Evolutionary conservation across 2,888 invertebrate genomes (phyloP).

Genomic region (Creontiades dilutus): DNA sequence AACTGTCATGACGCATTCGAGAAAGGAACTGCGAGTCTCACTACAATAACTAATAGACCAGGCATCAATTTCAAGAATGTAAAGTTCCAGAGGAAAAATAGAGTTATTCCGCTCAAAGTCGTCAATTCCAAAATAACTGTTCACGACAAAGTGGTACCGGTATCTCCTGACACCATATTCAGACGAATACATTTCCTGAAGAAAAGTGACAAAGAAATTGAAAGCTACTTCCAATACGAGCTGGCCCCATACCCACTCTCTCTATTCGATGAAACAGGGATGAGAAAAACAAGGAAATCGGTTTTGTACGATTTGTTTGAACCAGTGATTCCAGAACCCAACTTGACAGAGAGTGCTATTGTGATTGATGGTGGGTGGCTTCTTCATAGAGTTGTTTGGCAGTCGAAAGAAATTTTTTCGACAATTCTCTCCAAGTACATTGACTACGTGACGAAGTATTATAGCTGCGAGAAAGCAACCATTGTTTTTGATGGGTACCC

Average conservation of each 20-base stretch:
- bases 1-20: slow-evolving; percentile 77
- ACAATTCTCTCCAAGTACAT: slow-evolving; percentile 9
- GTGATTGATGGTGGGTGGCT: slow-evolving; percentile 52
- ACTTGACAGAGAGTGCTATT: neutral
- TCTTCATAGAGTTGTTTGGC: slow-evolving; percentile 57
- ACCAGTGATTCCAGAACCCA: neutral
- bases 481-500: slow-evolving; percentile 59
- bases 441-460: neutral
- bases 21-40: slow-evolving; percentile 75
- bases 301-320: neutral
- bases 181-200: slow-evolving; percentile 76
- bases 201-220: slow-evolving; percentile 76
- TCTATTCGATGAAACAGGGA: slow-evolving; percentile 71
- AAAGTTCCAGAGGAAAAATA: slow-evolving; percentile 76
- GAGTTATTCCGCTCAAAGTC: slow-evolving; percentile 76
- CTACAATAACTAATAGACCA: slow-evolving; percentile 73
- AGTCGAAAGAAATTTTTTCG: slow-evolving; percentile 33
- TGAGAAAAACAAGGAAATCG: neutral
- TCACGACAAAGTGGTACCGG: slow-evolving; percentile 71
- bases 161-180: slow-evolving; percentile 75
- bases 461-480: neutral
- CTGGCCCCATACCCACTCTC: slow-evolving; percentile 75
- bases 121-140: slow-evolving; percentile 75
- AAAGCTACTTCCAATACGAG: slow-evolving; percentile 74
- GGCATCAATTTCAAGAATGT: slow-evolving; percentile 69